A percentile compares a stretch with the other conserved stretches of the same genome.
These are phyloP conservation scores for Rhabdornis inornatus DNA, from an alignment of 2,113 vertebrate genomes.

Conservation along the genomic window DNA sequence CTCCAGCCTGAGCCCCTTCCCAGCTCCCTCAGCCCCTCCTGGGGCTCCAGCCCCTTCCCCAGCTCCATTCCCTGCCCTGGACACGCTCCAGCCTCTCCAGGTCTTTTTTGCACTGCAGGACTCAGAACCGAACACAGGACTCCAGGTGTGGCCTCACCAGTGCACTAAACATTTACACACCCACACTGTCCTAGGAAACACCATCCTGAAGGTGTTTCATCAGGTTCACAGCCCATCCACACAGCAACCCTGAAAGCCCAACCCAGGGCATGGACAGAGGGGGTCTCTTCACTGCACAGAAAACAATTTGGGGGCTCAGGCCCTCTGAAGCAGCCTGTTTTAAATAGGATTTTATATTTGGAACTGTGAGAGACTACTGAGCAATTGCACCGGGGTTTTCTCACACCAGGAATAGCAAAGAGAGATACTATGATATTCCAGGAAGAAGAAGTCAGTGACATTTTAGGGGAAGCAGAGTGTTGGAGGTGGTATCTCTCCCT, in stretches of 20 bases:
- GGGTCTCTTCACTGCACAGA: not conserved
- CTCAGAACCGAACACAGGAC: not conserved
- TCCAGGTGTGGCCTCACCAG: not conserved
- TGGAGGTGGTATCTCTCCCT: not conserved
- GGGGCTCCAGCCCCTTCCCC: not conserved
- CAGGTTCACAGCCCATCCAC: not conserved
- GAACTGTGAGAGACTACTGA: not conserved
- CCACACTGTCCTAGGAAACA: not conserved
- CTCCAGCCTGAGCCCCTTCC: not conserved
- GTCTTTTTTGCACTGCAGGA: fast-evolving
- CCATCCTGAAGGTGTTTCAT: not conserved
- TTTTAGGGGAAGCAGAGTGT: not conserved
- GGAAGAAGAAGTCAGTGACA: not conserved
- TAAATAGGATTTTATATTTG: not conserved
- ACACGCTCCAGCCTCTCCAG: not conserved
- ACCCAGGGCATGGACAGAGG: not conserved
- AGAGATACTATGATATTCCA: not conserved
- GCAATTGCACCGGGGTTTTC: not conserved
- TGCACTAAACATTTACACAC: not conserved
- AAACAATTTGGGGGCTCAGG: not conserved
- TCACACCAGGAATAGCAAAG: not conserved
- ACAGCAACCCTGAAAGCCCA: not conserved
- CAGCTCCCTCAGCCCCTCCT: not conserved
- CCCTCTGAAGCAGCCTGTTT: not conserved
- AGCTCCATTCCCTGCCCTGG: not conserved